These are phyloP conservation scores for Danionella cerebrum DNA, from an alignment of 2,113 vertebrate species.

Conservation along the genomic window DNA sequence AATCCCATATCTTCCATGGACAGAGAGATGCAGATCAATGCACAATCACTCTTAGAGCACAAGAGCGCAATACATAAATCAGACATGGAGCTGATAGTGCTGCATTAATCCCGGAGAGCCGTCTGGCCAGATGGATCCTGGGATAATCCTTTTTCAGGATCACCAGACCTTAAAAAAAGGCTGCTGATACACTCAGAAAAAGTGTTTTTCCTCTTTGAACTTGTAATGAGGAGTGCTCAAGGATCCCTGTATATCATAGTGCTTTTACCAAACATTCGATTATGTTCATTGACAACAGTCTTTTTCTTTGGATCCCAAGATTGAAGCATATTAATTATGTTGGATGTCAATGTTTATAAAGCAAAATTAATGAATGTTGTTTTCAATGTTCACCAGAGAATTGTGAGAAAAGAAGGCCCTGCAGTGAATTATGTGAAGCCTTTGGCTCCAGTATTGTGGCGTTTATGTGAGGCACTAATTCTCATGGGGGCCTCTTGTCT, in stretches of 20 bases:
- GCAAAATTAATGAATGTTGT: neutral
- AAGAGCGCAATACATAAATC: constrained; percentile 11
- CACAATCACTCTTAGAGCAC: neutral
- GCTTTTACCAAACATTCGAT: neutral
- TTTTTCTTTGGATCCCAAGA: neutral
- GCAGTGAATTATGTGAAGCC: constrained; percentile 23
- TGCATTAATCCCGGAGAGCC: constrained; percentile 30
- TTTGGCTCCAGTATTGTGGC: neutral
- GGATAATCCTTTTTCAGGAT: constrained; percentile 53
- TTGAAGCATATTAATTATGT: neutral
- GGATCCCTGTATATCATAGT: neutral
- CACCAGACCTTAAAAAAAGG: constrained; percentile 15
- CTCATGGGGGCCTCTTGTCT: neutral
- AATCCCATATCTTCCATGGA: neutral
- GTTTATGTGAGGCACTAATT: constrained; percentile 28
- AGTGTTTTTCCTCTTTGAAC: neutral
- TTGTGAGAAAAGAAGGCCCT: too few relatives aligned
- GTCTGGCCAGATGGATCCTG: constrained; percentile 50
- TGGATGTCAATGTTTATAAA: neutral
- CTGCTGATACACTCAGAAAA: constrained; percentile 1
- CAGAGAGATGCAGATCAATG: neutral
- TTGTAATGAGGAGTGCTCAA: neutral
- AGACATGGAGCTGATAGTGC: neutral
- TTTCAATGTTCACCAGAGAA: neutral
- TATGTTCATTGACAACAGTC: neutral